These are phyloP conservation scores for Erpobdella octoculata DNA, from an alignment of 2,888 invertebrate species.

Conservation along the genomic window DNA sequence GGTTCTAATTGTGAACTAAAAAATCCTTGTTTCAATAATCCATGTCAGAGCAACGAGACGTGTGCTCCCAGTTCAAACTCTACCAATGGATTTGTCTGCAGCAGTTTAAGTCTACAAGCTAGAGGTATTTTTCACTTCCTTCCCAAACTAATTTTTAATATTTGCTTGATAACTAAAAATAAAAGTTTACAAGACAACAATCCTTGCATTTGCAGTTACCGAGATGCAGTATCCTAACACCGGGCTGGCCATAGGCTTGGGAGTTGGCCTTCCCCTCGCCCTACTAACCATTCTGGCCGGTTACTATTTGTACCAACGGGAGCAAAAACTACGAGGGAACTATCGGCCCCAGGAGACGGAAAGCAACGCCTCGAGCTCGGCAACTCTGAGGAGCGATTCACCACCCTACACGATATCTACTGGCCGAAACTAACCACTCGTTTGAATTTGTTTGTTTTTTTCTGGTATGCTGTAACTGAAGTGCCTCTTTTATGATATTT, in stretches of 20 bases:
- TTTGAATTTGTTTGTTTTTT: neutral
- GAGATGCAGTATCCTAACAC: neutral
- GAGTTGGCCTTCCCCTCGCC: slow-evolving; percentile 10
- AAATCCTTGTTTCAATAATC: neutral
- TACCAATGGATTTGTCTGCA: too few species aligned
- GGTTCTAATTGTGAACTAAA: neutral
- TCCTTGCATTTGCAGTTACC: too few species aligned
- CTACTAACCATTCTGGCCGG: neutral
- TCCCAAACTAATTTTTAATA: too few species aligned
- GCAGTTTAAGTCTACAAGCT: too few species aligned
- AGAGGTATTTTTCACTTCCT: too few species aligned
- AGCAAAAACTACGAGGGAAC: slow-evolving; percentile 15
- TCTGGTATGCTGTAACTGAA: too few species aligned
- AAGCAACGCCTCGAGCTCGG: too few species aligned
- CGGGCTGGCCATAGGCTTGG: slow-evolving; percentile 7
- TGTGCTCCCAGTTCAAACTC: too few species aligned
- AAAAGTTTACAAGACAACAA: too few species aligned
- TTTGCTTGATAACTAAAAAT: too few species aligned
- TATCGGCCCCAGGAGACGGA: slow-evolving; percentile 6
- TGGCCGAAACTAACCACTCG: neutral
- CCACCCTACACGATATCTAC: slow-evolving; percentile 19
- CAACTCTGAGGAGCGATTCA: too few species aligned
- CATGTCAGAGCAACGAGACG: neutral
- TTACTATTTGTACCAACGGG: neutral
- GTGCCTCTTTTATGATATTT: neutral